Evolutionary conservation across 2,113 vertebrate genomes (phyloP).

Genomic region (Entomyzon cyanotis): DNA sequence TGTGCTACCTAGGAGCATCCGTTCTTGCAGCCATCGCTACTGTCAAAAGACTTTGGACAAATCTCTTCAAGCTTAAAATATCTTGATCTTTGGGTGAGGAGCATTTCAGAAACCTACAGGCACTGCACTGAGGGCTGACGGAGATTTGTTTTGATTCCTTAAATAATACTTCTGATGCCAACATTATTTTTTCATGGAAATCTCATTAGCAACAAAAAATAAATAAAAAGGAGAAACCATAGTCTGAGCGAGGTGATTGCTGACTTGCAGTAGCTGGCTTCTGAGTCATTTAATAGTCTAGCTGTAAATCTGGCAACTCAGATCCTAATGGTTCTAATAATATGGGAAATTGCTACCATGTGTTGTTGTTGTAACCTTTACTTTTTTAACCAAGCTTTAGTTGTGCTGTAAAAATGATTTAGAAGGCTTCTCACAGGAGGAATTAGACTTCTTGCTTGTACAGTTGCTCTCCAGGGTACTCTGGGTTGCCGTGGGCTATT

Average conservation of each 20-base stretch:
- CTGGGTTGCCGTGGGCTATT: neutral
- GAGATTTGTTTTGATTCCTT: neutral
- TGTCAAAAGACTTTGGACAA: neutral
- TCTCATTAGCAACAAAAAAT: neutral
- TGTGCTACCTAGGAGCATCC: neutral
- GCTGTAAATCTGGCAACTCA: neutral
- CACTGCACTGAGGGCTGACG: neutral
- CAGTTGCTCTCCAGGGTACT: neutral
- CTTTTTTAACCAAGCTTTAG: neutral
- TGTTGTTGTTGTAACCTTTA: neutral
- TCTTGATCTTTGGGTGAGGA: neutral
- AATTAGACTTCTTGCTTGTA: neutral
- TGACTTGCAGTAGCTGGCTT: neutral
- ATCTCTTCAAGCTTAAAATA: neutral
- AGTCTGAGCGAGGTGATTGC: neutral
- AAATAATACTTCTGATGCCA: neutral
- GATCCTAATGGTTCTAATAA: neutral
- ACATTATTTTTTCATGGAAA: neutral
- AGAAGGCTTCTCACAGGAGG: neutral
- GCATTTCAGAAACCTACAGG: neutral
- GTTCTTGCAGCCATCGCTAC: neutral
- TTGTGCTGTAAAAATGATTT: neutral
- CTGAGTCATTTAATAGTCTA: neutral
- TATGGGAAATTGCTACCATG: neutral
- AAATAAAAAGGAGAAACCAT: accelerated